Evolutionary conservation across 2,797 vertebrate species (phyloP).

Genomic region (Cheirogaleus major): DNA sequence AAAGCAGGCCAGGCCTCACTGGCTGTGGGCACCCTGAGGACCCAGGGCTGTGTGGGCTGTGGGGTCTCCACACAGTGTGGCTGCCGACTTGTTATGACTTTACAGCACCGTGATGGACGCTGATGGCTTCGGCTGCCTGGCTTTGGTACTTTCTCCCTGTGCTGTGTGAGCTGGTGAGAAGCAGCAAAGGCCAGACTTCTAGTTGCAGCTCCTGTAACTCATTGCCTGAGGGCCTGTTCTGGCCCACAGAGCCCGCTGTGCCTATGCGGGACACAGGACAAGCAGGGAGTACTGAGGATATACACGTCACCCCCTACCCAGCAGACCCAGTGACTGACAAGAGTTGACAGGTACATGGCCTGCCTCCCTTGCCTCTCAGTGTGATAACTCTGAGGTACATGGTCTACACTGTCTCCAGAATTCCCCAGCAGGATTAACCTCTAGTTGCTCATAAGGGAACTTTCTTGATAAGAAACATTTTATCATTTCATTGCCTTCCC

Average conservation of each 20-base stretch:
- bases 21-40: background rate
- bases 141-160: background rate
- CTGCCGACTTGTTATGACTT: background rate
- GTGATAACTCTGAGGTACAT: background rate
- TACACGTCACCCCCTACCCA: background rate
- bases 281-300: background rate
- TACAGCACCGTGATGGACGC: background rate
- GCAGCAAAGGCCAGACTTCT: background rate
- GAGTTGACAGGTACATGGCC: too few species aligned
- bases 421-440: background rate
- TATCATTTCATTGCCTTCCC: background rate
- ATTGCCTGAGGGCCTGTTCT: background rate
- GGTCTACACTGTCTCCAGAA: background rate
- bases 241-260: too few species aligned
- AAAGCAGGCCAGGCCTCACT: too few species aligned
- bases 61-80: background rate
- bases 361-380: background rate
- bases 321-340: background rate
- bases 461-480: background rate
- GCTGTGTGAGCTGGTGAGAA: background rate
- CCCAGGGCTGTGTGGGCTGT: background rate
- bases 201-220: background rate
- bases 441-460: background rate
- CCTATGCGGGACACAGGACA: background rate
- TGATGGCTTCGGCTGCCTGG: background rate